Conservation (phyloP, 2,888 invertebrate genomes). For the Eutolmus rufibarbis region DNA sequence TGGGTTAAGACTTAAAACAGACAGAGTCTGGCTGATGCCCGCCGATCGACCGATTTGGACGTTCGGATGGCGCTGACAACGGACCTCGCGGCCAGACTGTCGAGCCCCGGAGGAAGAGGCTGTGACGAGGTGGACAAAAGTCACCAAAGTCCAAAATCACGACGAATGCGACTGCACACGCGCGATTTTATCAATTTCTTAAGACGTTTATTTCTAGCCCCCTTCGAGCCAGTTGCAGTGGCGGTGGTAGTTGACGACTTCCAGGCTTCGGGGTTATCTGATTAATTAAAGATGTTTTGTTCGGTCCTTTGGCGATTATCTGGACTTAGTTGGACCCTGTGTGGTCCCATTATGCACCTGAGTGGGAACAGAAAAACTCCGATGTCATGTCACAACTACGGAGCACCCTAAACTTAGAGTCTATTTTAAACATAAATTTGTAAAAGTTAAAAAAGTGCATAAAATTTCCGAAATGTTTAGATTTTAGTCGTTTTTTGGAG, state of each 20-base stretch:
- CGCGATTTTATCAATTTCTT: conserved; percentile 24
- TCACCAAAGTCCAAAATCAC: conserved; percentile 37
- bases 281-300: conserved; percentile 27
- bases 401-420: not conserved
- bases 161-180: conserved; percentile 36
- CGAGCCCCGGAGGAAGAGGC: not conserved
- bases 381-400: not conserved
- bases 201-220: conserved; percentile 10
- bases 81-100: not conserved
- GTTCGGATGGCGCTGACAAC: not conserved
- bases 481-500: too few species aligned
- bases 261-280: not conserved
- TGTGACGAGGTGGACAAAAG: conserved; percentile 28
- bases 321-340: not conserved
- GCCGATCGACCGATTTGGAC: conserved; percentile 2
- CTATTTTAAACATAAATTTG: too few species aligned
- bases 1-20: not conserved
- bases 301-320: not conserved
- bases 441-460: too few species aligned
- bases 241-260: not conserved
- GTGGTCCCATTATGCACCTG: not conserved
- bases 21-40: conserved; percentile 24
- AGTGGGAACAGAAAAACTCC: not conserved
- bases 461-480: too few species aligned
- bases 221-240: not conserved